Evolutionary conservation across 2,797 vertebrate species (phyloP).

Genomic region (Sebastiscus tertius): DNA sequence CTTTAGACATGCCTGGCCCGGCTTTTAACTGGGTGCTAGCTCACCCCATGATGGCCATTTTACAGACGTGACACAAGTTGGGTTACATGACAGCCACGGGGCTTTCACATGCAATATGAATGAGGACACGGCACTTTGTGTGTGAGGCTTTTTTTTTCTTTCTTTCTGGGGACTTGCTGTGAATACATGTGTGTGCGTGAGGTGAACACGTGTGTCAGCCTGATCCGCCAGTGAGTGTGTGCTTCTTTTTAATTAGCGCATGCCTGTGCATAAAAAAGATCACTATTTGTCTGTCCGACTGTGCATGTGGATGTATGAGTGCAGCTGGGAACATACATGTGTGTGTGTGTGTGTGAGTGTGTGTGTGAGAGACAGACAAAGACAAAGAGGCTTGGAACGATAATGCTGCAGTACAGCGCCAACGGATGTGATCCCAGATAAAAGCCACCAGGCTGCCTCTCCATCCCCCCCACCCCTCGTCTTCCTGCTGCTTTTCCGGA

Average conservation of each 20-base stretch:
- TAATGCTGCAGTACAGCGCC: conserved; percentile 53
- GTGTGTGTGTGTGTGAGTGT: not conserved
- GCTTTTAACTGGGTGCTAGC: conserved; percentile 60
- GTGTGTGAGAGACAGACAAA: conserved; percentile 46
- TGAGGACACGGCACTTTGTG: conserved; percentile 57
- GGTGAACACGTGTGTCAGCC: not conserved
- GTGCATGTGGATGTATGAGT: conserved; percentile 32
- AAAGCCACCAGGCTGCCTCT: conserved; percentile 61
- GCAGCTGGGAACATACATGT: conserved; percentile 29
- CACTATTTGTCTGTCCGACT: conserved; percentile 26
- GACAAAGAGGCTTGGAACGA: conserved; percentile 66
- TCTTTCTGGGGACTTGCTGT: conserved; percentile 21
- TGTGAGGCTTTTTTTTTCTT: conserved; percentile 1
- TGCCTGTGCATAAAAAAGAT: conserved; percentile 48
- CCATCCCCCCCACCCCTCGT: conserved; percentile 19
- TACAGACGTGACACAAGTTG: conserved; percentile 69
- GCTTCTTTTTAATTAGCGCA: conserved; percentile 63
- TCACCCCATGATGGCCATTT: conserved; percentile 62
- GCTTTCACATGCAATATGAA: conserved; percentile 69
- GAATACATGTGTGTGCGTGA: conserved; percentile 8
- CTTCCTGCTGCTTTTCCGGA: conserved; percentile 68
- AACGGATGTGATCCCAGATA: conserved; percentile 72
- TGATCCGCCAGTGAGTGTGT: conserved; percentile 15
- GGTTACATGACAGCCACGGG: conserved; percentile 64
- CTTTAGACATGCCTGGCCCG: conserved; percentile 62